A percentile compares a stretch with the other conserved stretches of the same genome.
These are phyloP conservation scores for Menidia menidia DNA, from an alignment of 2,797 vertebrate species.

Conservation along the genomic window DNA sequence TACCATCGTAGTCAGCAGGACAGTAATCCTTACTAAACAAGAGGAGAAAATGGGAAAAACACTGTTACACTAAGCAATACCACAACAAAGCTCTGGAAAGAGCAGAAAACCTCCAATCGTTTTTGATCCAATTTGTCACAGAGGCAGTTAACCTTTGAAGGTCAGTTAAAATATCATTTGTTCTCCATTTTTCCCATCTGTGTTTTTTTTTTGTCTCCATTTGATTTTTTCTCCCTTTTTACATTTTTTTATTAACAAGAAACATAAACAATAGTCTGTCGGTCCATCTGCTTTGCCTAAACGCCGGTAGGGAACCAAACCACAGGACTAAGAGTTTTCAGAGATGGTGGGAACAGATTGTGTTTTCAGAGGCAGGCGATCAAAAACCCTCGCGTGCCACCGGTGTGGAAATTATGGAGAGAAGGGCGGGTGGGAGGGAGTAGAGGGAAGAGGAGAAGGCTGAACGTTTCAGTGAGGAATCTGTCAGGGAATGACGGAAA, in stretches of 20 bases:
- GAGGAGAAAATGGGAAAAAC: conserved; percentile 39
- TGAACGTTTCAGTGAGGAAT: conserved; percentile 81
- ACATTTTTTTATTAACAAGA: conserved; percentile 68
- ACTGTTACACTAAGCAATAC: conserved; percentile 59
- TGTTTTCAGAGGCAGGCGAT: conserved; percentile 83
- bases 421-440: conserved; percentile 54
- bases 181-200: conserved; percentile 49
- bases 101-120: conserved; percentile 65
- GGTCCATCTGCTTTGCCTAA: conserved; percentile 70
- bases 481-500: conserved; percentile 82
- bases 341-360: conserved; percentile 72
- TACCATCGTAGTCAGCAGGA: conserved; percentile 64
- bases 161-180: conserved; percentile 76
- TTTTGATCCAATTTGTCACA: conserved; percentile 77
- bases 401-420: conserved; percentile 79
- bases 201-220: conserved; percentile 8
- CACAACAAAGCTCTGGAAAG: conserved; percentile 64
- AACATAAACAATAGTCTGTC: conserved; percentile 80
- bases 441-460: conserved; percentile 70
- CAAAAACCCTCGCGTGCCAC: conserved; percentile 83
- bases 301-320: conserved; percentile 70
- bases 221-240: conserved; percentile 26
- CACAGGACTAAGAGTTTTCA: conserved; percentile 61
- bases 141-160: conserved; percentile 69
- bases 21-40: conserved; percentile 66